Conservation (phyloP, 2,797 vertebrate genomes). For the Distichodus sexfasciatus region DNA sequence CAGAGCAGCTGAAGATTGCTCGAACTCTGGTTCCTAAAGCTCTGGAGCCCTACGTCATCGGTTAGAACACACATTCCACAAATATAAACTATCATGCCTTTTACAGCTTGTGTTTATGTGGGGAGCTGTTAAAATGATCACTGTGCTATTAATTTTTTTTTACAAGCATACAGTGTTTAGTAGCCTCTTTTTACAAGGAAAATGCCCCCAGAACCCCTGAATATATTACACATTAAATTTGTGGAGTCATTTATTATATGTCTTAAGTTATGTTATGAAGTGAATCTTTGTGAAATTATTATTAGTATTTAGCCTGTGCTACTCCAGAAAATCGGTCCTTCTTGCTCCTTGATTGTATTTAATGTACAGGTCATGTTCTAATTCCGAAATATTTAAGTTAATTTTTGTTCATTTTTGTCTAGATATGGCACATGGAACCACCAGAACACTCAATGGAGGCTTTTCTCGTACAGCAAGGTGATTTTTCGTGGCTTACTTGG, state of each 20-base stretch:
- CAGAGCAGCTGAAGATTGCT: conserved; percentile 90
- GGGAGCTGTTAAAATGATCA: not conserved
- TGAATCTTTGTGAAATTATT: no score
- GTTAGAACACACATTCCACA: conserved; percentile 61
- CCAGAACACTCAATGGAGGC: conserved; percentile 18
- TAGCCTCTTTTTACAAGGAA: not conserved
- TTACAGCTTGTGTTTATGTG: not conserved
- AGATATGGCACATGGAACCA: conserved; percentile 45
- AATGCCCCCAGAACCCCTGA: not conserved
- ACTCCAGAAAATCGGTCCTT: no score
- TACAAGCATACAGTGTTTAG: not conserved
- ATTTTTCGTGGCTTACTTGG: conserved; percentile 6
- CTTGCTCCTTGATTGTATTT: no score
- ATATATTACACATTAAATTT: no score
- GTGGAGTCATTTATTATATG: no score
- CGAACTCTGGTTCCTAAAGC: conserved; percentile 93
- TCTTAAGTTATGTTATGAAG: no score
- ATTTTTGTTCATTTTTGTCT: not conserved
- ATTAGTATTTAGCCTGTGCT: no score
- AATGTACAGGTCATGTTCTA: no score
- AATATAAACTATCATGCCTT: not conserved
- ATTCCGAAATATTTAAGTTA: not conserved
- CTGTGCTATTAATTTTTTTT: not conserved
- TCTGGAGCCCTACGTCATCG: conserved; percentile 95
- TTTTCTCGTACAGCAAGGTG: conserved; percentile 20